phyloP scores from a whole-genome alignment of 2,113 vertebrate species.

The Empidonax traillii region DNA sequence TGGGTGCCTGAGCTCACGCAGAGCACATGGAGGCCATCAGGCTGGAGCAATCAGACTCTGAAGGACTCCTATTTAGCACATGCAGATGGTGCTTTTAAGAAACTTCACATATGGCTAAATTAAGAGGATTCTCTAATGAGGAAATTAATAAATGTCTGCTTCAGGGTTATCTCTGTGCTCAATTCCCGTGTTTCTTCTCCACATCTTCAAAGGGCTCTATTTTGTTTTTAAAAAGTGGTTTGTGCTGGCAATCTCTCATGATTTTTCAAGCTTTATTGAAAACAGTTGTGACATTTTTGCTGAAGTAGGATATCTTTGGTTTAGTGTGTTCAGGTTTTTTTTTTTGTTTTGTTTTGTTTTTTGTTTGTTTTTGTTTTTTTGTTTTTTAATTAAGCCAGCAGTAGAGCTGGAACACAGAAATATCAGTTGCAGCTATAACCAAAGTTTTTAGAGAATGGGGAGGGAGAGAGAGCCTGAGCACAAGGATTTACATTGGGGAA shows the following conservation, averaged over 20 bases:
- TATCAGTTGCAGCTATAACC: not conserved
- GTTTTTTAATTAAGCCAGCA: not conserved
- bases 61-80: not conserved
- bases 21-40: rapidly evolving
- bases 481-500: not conserved
- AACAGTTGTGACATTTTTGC: not conserved
- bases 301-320: not conserved
- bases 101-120: not conserved
- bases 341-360: not conserved
- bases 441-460: not conserved
- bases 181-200: not conserved
- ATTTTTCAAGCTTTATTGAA: not conserved
- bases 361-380: too few relatives aligned
- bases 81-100: not conserved
- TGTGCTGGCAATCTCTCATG: not conserved
- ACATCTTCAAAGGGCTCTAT: not conserved
- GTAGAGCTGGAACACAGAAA: not conserved
- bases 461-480: not conserved
- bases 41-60: rapidly evolving
- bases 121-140: not conserved
- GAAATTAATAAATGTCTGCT: not conserved
- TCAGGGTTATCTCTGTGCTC: not conserved
- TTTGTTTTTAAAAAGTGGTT: not conserved
- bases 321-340: not conserved
- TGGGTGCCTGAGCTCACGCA: rapidly evolving